Percentiles rank a stretch among this genome's conserved stretches.
Conservation (phyloP, 2,888 invertebrate species). For the Platynereis dumerilii region DNA sequence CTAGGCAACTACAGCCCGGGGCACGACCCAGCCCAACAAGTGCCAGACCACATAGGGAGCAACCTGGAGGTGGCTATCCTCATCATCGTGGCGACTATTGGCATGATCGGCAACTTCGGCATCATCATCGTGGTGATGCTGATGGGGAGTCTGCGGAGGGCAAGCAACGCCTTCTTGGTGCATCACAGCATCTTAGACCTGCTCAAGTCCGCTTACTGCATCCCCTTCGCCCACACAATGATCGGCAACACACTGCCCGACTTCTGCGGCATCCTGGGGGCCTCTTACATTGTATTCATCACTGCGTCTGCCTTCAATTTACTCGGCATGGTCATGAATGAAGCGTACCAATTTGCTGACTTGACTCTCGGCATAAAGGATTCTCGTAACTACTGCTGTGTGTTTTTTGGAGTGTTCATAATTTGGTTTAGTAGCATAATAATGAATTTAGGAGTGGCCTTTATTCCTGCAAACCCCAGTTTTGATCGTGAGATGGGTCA, state of each 20-base stretch:
- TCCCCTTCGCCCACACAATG: conserved; percentile 54
- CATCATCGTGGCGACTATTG: conserved; percentile 29
- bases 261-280: conserved; percentile 81
- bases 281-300: conserved; percentile 84
- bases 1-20: too few relatives aligned
- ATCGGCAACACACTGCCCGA: conserved; percentile 42
- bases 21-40: too few relatives aligned
- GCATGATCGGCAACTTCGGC: conserved; percentile 32
- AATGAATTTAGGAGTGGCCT: conserved; percentile 77
- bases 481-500: conserved; percentile 65
- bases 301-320: conserved; percentile 91
- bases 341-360: conserved; percentile 56
- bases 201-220: conserved; percentile 55
- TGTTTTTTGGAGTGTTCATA: conserved; percentile 88
- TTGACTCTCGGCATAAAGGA: conserved; percentile 35
- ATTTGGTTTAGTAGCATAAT: conserved; percentile 93
- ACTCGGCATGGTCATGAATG: conserved; percentile 67
- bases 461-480: conserved; percentile 66
- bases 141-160: conserved; percentile 45
- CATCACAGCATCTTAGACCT: conserved; percentile 56
- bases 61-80: conserved; percentile 28
- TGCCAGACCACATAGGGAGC: too few relatives aligned
- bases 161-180: conserved; percentile 56
- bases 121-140: conserved; percentile 25
- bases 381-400: conserved; percentile 68